These are phyloP conservation scores for Lamproptera curius DNA, from an alignment of 2,888 invertebrate genomes.

Conservation along the genomic window DNA sequence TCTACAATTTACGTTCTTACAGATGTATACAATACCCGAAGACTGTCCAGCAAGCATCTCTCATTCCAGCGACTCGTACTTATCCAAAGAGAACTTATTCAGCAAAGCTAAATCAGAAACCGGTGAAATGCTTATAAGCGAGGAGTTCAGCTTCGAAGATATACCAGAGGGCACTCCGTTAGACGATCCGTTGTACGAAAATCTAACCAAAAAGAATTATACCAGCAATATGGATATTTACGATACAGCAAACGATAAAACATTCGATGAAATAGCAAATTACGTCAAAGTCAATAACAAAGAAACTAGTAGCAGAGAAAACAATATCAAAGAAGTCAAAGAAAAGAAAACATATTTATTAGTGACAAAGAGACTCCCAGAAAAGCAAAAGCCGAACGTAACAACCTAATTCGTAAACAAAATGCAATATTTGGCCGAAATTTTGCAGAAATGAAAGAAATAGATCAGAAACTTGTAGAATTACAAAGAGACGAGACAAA, in stretches of 20 bases:
- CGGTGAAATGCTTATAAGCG: slow-evolving; percentile 52
- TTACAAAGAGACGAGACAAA: no score
- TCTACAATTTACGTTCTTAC: slow-evolving; percentile 11
- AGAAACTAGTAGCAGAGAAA: no score
- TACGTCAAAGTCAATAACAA: no score
- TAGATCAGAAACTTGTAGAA: no score
- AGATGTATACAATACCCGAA: slow-evolving; percentile 69
- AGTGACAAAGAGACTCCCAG: slow-evolving; percentile 12
- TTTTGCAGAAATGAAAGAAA: no score
- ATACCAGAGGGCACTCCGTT: slow-evolving; percentile 63
- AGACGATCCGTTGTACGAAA: slow-evolving; percentile 62
- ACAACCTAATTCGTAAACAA: not conserved
- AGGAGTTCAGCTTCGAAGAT: slow-evolving; percentile 60
- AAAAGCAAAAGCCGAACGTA: slow-evolving; percentile 2
- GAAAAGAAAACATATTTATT: no score
- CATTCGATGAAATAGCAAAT: no score
- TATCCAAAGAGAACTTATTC: slow-evolving; percentile 54
- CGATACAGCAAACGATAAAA: no score
- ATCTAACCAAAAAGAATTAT: slow-evolving; percentile 35
- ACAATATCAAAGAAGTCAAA: no score
- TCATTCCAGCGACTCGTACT: slow-evolving; percentile 44
- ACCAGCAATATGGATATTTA: no score
- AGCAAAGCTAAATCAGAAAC: slow-evolving; percentile 52
- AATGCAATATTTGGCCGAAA: not conserved
- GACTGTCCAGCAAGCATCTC: slow-evolving; percentile 57